Evolutionary conservation across 1,140 invertebrate genomes (phyloP).

Genomic region (Achatina immaculata): DNA sequence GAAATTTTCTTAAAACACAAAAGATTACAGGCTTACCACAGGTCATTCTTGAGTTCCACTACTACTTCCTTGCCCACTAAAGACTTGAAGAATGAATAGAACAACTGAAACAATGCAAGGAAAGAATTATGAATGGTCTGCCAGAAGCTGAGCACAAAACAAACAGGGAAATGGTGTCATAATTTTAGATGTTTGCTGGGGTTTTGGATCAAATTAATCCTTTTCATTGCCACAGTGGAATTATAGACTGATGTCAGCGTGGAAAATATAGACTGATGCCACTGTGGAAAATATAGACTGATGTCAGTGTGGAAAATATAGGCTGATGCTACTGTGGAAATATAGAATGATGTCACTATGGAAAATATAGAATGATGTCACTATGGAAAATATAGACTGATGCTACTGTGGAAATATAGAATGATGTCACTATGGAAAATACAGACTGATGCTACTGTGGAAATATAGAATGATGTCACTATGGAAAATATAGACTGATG

Average conservation of each 20-base stretch:
- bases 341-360: no score
- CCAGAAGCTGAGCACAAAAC: not conserved
- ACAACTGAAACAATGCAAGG: slow-evolving; percentile 75
- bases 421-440: no score
- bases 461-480: no score
- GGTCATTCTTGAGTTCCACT: slow-evolving; percentile 98
- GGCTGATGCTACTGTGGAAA: no score
- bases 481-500: no score
- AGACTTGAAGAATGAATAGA: slow-evolving; percentile 99
- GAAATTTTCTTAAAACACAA: no score
- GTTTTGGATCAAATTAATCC: not conserved
- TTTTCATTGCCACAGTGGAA: not conserved
- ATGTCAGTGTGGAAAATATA: no score
- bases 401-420: no score
- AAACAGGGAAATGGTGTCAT: not conserved
- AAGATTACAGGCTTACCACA: slow-evolving; percentile 87
- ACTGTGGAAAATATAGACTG: not conserved
- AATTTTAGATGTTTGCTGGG: not conserved
- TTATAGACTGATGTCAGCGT: not conserved
- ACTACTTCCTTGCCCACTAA: slow-evolving; percentile 99
- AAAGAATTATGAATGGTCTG: not conserved
- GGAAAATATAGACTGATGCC: not conserved
- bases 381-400: no score
- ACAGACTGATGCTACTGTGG: no score
- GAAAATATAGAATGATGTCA: no score